Evolutionary conservation across 1,140 invertebrate species (phyloP).

Genomic region (Cydia fagiglandana): DNA sequence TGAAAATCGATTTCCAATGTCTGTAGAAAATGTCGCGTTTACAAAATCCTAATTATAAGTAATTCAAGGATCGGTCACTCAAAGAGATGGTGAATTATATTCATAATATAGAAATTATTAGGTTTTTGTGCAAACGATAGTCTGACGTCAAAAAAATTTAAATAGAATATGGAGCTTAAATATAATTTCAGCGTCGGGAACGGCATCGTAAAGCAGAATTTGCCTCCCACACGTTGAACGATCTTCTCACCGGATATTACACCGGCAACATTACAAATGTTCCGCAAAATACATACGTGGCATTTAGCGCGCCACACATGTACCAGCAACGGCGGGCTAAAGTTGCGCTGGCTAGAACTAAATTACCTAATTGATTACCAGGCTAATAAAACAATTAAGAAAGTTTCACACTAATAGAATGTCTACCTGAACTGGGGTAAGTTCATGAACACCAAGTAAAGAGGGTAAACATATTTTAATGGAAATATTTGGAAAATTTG

Average conservation of each 20-base stretch:
- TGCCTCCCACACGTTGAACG: constrained; percentile 9
- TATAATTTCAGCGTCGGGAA: not conserved
- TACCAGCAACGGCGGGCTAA: not conserved
- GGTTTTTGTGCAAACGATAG: not conserved
- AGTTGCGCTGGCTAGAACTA: not conserved
- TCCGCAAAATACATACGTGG: constrained; percentile 7
- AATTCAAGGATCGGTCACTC: not conserved
- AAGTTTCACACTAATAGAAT: not conserved
- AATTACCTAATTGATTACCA: constrained; percentile 1
- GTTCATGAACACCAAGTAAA: not conserved
- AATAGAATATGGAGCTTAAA: not conserved
- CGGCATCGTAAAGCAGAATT: constrained; percentile 7
- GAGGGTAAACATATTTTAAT: not conserved
- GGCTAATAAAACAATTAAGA: not conserved
- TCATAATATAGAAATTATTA: not conserved
- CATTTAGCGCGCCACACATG: not conserved
- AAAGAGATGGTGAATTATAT: not conserved
- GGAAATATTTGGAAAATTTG: not conserved
- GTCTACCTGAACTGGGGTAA: not conserved
- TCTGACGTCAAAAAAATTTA: not conserved
- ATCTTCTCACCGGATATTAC: constrained; percentile 17
- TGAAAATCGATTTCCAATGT: no score
- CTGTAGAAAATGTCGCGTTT: no score
- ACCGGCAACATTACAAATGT: constrained; percentile 16
- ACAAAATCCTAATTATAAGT: no score